phyloP scores from a whole-genome alignment of 2,113 vertebrate genomes.

The Siniperca knerii region DNA sequence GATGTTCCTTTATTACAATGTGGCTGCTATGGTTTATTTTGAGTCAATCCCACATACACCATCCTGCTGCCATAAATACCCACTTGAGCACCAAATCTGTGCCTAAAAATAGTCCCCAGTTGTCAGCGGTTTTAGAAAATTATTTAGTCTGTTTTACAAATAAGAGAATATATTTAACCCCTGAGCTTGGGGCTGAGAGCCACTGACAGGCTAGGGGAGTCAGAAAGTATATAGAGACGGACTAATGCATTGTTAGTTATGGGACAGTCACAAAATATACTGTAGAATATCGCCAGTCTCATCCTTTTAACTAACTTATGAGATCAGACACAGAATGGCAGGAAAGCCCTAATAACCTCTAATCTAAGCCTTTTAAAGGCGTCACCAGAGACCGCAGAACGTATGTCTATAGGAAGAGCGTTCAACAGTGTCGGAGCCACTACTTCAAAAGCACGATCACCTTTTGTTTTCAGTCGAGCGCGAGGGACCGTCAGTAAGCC shows the following conservation, averaged over 20 bases:
- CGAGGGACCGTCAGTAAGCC: too few relatives aligned
- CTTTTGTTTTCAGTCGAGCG: too few relatives aligned
- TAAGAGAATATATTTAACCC: not conserved
- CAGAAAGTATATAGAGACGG: not conserved
- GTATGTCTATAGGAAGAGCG: too few relatives aligned
- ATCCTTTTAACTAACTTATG: not conserved
- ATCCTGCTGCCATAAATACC: not conserved
- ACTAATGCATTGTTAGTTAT: not conserved
- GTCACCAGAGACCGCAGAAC: too few relatives aligned
- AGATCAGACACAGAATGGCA: not conserved
- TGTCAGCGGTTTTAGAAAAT: not conserved
- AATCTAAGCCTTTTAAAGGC: too few relatives aligned
- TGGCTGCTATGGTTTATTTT: not conserved
- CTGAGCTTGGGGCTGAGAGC: not conserved
- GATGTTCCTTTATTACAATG: not conserved
- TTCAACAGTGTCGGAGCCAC: too few relatives aligned
- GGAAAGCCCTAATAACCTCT: too few relatives aligned
- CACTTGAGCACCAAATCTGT: not conserved
- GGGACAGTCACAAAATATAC: not conserved
- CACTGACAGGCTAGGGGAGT: slow-evolving; percentile 5
- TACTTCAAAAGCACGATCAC: too few relatives aligned
- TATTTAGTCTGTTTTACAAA: too few relatives aligned
- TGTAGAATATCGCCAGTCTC: not conserved
- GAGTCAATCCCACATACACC: not conserved
- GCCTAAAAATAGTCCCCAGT: not conserved